Conservation (phyloP, 2,888 invertebrate species). For the Busseola fusca region DNA sequence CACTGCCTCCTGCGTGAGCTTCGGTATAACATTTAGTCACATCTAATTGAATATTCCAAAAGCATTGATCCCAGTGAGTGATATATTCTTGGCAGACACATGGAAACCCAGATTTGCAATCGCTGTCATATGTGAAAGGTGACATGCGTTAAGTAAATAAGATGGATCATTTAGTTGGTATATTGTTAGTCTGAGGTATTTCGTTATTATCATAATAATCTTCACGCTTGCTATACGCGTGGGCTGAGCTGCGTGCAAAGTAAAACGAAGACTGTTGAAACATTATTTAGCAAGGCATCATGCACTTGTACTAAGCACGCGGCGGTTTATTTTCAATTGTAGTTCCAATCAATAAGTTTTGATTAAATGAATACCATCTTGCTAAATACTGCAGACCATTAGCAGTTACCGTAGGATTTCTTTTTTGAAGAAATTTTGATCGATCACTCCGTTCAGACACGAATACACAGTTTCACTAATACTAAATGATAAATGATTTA, state of each 20-base stretch:
- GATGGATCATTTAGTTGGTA: conserved; percentile 3
- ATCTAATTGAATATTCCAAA: conserved; percentile 6
- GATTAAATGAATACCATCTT: not conserved
- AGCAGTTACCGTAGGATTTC: too few species aligned
- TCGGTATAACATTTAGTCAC: not conserved
- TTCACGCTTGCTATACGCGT: conserved; percentile 2
- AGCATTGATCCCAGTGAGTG: conserved; percentile 20
- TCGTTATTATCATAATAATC: conserved; percentile 19
- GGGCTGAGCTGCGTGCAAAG: not conserved
- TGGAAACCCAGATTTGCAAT: conserved; percentile 25
- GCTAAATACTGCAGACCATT: too few species aligned
- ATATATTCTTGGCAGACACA: conserved; percentile 23
- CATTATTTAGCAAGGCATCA: not conserved
- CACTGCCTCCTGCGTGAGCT: not conserved
- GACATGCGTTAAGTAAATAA: conserved; percentile 31
- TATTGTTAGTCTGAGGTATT: conserved; percentile 12
- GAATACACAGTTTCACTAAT: too few species aligned
- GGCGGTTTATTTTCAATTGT: not conserved
- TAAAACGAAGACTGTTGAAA: conserved; percentile 1
- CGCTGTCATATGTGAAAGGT: conserved; percentile 53
- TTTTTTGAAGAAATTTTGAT: too few species aligned
- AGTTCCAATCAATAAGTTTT: not conserved
- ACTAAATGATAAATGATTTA: too few species aligned
- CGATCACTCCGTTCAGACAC: too few species aligned
- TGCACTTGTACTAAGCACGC: too few species aligned